Percentiles rank a stretch among this genome's conserved stretches.
These are phyloP conservation scores for Pyrochroa serraticornis DNA, from an alignment of 2,888 invertebrate species.

Conservation along the genomic window DNA sequence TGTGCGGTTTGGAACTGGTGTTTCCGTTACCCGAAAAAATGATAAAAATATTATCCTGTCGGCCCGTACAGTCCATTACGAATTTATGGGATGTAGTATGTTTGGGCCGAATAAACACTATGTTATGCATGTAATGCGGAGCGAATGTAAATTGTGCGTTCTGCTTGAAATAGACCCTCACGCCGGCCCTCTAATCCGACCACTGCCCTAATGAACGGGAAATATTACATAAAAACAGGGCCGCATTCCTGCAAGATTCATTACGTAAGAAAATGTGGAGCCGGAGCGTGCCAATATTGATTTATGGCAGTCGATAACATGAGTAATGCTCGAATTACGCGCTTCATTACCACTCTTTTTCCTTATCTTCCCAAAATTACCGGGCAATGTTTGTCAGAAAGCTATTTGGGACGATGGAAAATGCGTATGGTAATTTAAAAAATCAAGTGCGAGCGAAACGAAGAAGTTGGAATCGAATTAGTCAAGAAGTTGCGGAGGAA, in stretches of 20 bases:
- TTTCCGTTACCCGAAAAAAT: not conserved
- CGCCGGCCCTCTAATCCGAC: slow-evolving; percentile 23
- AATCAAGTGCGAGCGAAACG: too few relatives aligned
- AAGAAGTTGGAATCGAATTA: too few relatives aligned
- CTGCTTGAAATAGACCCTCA: not conserved
- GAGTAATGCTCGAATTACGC: slow-evolving; percentile 18
- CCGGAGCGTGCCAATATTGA: slow-evolving; percentile 11
- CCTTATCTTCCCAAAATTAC: slow-evolving; percentile 15
- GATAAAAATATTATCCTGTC: not conserved
- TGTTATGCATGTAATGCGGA: slow-evolving; percentile 3
- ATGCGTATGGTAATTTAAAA: too few relatives aligned
- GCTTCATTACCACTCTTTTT: slow-evolving; percentile 19
- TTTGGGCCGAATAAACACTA: slow-evolving; percentile 1
- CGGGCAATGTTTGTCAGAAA: slow-evolving; percentile 12
- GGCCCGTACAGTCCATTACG: not conserved
- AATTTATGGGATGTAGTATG: slow-evolving; percentile 1
- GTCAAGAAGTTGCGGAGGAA: slow-evolving; percentile 2
- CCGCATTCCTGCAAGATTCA: slow-evolving; percentile 17
- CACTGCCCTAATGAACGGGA: slow-evolving; percentile 15
- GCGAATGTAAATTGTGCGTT: slow-evolving; percentile 3
- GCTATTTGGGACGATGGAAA: slow-evolving; percentile 7
- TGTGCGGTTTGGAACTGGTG: too few relatives aligned
- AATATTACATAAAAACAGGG: slow-evolving; percentile 16
- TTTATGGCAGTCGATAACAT: slow-evolving; percentile 18
- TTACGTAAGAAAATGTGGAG: slow-evolving; percentile 18